Conservation (phyloP, 2,113 vertebrate genomes). For the Meleagris gallopavo region DNA sequence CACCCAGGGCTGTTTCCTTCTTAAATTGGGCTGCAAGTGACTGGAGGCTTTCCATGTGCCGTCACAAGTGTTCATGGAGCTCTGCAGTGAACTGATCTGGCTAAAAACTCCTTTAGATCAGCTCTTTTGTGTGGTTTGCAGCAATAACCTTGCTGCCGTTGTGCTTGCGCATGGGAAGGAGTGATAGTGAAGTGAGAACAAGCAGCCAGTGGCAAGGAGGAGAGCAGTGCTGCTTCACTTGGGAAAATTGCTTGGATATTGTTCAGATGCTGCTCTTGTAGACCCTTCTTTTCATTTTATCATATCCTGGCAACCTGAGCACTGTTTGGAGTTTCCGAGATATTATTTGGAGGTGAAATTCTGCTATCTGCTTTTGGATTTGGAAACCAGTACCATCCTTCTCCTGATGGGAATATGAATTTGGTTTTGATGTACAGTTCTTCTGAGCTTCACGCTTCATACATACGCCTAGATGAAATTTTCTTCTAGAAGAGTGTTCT, state of each 20-base stretch:
- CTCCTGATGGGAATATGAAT: not conserved
- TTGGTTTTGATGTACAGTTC: not conserved
- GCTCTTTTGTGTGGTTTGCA: not conserved
- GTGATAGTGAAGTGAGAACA: not conserved
- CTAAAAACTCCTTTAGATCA: not conserved
- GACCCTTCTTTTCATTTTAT: not conserved
- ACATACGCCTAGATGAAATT: not conserved
- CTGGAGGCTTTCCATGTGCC: not conserved
- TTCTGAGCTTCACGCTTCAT: not conserved
- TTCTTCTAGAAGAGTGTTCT: not conserved
- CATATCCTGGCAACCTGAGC: not conserved
- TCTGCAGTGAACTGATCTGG: not conserved
- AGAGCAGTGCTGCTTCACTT: not conserved
- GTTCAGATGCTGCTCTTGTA: not conserved
- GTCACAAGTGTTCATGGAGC: not conserved
- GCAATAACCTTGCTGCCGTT: not conserved
- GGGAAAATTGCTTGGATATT: not conserved
- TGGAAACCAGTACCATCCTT: not conserved
- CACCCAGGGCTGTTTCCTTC: not conserved
- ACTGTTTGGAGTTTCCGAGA: not conserved
- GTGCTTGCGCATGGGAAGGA: not conserved
- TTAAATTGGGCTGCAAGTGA: not conserved
- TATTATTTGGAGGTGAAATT: not conserved
- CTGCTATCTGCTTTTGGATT: too few species aligned
- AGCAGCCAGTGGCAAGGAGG: not conserved